Conservation (phyloP, 2,113 vertebrate species). For the Pampusana beccarii region DNA sequence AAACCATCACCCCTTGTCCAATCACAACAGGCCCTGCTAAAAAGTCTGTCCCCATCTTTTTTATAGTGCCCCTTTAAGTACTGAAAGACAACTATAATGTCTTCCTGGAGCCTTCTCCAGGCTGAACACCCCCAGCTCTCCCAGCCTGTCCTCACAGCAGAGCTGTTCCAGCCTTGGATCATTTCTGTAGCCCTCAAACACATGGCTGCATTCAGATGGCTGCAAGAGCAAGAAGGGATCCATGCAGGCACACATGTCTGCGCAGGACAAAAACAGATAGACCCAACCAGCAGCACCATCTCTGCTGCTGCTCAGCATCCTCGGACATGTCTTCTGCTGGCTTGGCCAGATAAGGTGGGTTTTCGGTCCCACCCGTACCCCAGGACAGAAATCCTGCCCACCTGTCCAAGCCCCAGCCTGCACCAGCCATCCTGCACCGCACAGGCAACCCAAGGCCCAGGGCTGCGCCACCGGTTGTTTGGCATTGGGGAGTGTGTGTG, state of each 20-base stretch:
- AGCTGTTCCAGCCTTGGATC: no score
- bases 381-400: fast-evolving
- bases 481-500: no score
- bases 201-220: neutral
- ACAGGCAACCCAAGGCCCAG: neutral
- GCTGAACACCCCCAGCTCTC: no score
- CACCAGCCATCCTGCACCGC: fast-evolving
- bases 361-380: neutral
- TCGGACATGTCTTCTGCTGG: fast-evolving
- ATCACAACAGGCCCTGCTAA: no score
- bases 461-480: fast-evolving
- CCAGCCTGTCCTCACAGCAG: no score
- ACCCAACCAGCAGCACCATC: neutral
- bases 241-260: fast-evolving
- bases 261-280: fast-evolving
- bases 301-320: neutral
- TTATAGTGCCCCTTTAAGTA: no score
- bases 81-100: no score
- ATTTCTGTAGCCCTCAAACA: no score
- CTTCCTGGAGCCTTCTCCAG: no score
- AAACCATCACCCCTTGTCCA: no score
- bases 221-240: neutral
- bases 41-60: no score
- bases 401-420: fast-evolving
- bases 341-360: neutral